Evolutionary conservation across 2,113 vertebrate species (phyloP).

Genomic region (Sminthopsis crassicaudata): DNA sequence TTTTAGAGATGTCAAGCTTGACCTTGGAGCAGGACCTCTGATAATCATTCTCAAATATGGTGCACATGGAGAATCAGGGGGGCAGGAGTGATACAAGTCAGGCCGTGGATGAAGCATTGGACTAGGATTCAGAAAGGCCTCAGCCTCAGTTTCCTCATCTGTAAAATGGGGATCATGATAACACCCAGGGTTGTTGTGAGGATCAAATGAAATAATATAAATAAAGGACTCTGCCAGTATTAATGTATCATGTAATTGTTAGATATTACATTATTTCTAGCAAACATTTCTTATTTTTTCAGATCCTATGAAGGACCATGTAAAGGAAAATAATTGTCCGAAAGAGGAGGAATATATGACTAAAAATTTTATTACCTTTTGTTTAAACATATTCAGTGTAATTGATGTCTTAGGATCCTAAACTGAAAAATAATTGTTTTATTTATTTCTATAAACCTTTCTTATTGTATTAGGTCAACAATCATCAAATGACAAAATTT

Average conservation of each 20-base stretch:
- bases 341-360: not conserved
- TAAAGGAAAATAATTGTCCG: not conserved
- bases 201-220: not conserved
- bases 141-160: not conserved
- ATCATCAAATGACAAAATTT: not conserved
- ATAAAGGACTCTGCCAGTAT: not conserved
- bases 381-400: not conserved
- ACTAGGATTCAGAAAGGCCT: not conserved
- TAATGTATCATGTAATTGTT: not conserved
- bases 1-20: not conserved
- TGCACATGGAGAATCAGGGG: not conserved
- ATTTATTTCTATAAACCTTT: not conserved
- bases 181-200: not conserved
- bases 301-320: not conserved
- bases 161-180: not conserved
- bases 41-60: not conserved
- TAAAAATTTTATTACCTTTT: not conserved
- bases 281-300: not conserved
- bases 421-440: constrained; percentile 9
- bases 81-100: not conserved
- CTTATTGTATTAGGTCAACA: constrained; percentile 36
- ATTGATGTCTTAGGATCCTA: constrained; percentile 30
- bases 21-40: not conserved
- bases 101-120: not conserved
- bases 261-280: not conserved